phyloP scores from a whole-genome alignment of 1,140 invertebrate genomes.

The Halyomorpha halys region DNA sequence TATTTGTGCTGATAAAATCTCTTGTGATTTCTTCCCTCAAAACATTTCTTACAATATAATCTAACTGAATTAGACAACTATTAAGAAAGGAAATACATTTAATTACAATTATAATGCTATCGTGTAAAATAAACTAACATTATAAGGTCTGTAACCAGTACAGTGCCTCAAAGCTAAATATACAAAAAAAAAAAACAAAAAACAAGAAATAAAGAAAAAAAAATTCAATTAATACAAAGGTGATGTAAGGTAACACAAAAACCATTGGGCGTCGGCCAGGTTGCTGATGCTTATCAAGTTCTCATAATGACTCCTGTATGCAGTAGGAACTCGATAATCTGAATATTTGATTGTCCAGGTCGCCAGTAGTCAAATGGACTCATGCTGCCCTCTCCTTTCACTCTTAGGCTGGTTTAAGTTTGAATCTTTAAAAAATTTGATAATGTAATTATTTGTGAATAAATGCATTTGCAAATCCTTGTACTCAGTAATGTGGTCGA shows the following conservation, averaged over 20 bases:
- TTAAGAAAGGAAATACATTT: too few relatives aligned
- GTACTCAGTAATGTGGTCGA: too few relatives aligned
- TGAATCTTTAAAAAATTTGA: too few relatives aligned
- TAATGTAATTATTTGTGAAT: too few relatives aligned
- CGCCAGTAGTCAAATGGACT: too few relatives aligned
- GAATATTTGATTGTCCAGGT: too few relatives aligned
- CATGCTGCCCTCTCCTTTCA: too few relatives aligned
- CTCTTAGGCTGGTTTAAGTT: too few relatives aligned
- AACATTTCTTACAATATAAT: conserved; percentile 2
- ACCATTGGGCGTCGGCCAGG: background rate
- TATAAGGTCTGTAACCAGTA: conserved; percentile 10
- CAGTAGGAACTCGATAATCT: too few relatives aligned
- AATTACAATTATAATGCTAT: background rate
- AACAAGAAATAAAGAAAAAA: background rate
- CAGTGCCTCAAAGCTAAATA: background rate
- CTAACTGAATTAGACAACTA: too few relatives aligned
- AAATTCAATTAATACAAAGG: background rate
- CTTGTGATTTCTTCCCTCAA: conserved; percentile 9
- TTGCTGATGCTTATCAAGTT: background rate
- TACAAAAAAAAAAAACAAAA: conserved; percentile 2
- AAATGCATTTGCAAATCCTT: too few relatives aligned
- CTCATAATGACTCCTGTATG: too few relatives aligned
- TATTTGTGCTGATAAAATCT: background rate
- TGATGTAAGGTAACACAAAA: conserved; percentile 7
- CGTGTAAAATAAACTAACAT: conserved; percentile 16